phyloP scores from a whole-genome alignment of 2,797 vertebrate genomes.

The Rousettus madagascariensis region DNA sequence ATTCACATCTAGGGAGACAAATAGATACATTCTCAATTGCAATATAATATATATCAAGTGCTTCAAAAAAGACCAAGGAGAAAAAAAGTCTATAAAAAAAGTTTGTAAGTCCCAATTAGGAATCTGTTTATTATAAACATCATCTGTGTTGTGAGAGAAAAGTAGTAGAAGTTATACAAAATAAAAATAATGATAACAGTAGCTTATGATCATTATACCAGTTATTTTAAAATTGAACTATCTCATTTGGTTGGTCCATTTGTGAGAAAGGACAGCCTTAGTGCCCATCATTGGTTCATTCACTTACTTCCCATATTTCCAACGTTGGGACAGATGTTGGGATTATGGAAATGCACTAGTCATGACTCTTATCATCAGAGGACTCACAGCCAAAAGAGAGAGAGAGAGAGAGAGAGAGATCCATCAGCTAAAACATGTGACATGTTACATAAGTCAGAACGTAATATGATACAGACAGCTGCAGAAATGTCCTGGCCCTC shows the following conservation, averaged over 20 bases:
- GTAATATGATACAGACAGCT: not conserved
- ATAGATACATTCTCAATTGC: not conserved
- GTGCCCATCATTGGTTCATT: not conserved
- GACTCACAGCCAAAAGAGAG: fast-evolving
- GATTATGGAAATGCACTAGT: not conserved
- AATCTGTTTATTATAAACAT: not conserved
- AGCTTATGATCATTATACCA: not conserved
- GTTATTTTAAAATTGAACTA: not conserved
- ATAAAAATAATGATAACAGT: not conserved
- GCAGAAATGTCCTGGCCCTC: fast-evolving
- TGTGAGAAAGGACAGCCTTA: not conserved
- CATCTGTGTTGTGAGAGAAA: not conserved
- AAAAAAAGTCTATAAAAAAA: not conserved
- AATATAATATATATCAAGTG: not conserved
- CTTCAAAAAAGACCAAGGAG: not conserved
- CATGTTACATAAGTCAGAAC: not conserved
- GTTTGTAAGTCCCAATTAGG: not conserved
- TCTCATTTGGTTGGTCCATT: not conserved
- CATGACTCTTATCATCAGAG: not conserved
- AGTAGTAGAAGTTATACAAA: not conserved
- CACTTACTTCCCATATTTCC: not conserved
- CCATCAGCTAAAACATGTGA: not conserved
- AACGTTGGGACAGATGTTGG: not conserved
- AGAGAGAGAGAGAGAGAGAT: not conserved
- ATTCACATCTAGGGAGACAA: not conserved